Percentiles rank a stretch among this genome's conserved stretches.
These are phyloP conservation scores for Schizothorax lantsangensis DNA, from an alignment of 2,797 vertebrate species.

Conservation along the genomic window DNA sequence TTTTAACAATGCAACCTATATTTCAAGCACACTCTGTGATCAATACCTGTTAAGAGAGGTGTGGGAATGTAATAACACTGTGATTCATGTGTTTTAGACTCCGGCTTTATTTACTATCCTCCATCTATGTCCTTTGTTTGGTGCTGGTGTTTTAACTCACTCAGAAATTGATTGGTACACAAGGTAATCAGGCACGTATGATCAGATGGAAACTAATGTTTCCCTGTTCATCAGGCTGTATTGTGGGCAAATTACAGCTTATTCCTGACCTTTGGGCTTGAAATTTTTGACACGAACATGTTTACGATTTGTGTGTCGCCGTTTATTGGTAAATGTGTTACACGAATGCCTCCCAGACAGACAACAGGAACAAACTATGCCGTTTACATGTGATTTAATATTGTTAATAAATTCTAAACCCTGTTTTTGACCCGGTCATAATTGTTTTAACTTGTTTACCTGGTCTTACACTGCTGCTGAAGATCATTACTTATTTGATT, in stretches of 20 bases:
- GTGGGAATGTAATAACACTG: slow-evolving; percentile 62
- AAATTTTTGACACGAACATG: slow-evolving; percentile 66
- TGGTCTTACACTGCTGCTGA: slow-evolving; percentile 22
- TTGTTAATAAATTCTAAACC: slow-evolving; percentile 47
- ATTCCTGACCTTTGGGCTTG: slow-evolving; percentile 70
- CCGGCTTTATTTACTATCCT: slow-evolving; percentile 62
- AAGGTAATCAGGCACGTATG: slow-evolving; percentile 68
- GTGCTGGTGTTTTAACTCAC: slow-evolving; percentile 59
- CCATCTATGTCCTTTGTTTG: slow-evolving; percentile 65
- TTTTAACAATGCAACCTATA: slow-evolving; percentile 65
- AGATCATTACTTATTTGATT: slow-evolving; percentile 43
- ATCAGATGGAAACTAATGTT: slow-evolving; percentile 61
- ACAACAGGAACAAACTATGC: slow-evolving; percentile 22
- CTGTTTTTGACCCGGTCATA: slow-evolving; percentile 41
- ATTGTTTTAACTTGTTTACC: slow-evolving; percentile 38
- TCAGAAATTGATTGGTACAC: slow-evolving; percentile 74
- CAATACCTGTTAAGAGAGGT: slow-evolving; percentile 65
- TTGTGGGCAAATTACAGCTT: slow-evolving; percentile 79
- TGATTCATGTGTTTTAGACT: slow-evolving; percentile 66
- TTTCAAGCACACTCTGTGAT: slow-evolving; percentile 64
- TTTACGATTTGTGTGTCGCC: slow-evolving; percentile 69
- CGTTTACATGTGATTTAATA: slow-evolving; percentile 48
- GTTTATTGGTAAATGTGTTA: slow-evolving; percentile 24
- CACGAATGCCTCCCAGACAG: slow-evolving; percentile 31
- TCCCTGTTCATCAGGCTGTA: slow-evolving; percentile 75